These are phyloP conservation scores for Spongilla lacustris DNA, from an alignment of 37 sponge, comb jelly and placozoan genomes.

Conservation along the genomic window DNA sequence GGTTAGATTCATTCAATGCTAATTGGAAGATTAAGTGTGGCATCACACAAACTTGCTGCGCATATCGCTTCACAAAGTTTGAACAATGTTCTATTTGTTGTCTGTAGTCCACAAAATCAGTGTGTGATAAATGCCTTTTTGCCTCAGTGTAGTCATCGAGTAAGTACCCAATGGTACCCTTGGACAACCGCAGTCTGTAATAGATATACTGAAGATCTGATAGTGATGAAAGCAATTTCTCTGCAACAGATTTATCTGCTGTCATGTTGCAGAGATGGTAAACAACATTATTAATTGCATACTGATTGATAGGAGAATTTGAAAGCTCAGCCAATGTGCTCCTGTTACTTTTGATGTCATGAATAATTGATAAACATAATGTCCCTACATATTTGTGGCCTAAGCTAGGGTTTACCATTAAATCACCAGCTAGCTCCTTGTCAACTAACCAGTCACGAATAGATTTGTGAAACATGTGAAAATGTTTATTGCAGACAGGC, in stretches of 20 bases:
- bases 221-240: not conserved
- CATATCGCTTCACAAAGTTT: slow-evolving; percentile 9
- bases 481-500: slow-evolving; percentile 6
- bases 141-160: slow-evolving; percentile 23
- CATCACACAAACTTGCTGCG: not conserved
- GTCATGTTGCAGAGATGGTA: slow-evolving; percentile 5
- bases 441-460: slow-evolving; percentile 30
- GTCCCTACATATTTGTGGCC: slow-evolving; percentile 13
- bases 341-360: not conserved
- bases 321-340: not conserved
- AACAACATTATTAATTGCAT: slow-evolving; percentile 8
- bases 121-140: not conserved
- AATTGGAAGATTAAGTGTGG: slow-evolving; percentile 42
- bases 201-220: slow-evolving; percentile 31
- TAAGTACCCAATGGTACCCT: not conserved
- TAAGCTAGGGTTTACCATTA: not conserved
- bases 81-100: not conserved
- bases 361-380: not conserved
- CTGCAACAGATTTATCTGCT: not conserved
- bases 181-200: not conserved
- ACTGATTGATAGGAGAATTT: not conserved
- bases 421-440: slow-evolving; percentile 13
- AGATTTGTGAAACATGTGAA: slow-evolving; percentile 40
- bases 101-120: not conserved
- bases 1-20: slow-evolving; percentile 25